These are phyloP conservation scores for Labroides dimidiatus DNA, from an alignment of 2,797 vertebrate species.

Conservation along the genomic window DNA sequence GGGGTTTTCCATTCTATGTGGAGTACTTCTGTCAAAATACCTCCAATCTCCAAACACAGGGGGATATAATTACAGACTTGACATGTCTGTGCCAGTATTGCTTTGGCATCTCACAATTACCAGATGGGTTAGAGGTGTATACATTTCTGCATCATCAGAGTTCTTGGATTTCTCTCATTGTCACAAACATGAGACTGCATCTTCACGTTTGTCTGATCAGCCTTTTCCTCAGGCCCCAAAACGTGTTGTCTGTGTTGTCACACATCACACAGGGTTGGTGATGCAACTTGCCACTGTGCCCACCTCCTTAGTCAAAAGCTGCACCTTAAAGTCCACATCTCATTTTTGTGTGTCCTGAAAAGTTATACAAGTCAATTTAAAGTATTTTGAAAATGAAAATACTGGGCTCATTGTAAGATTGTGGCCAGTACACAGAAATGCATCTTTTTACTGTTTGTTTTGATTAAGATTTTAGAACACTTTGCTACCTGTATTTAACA, in stretches of 20 bases:
- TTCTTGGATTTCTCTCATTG: constrained; percentile 77
- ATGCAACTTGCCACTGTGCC: not conserved
- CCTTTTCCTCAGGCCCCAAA: constrained; percentile 47
- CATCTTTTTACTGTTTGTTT: not conserved
- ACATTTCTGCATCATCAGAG: constrained; percentile 24
- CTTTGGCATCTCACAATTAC: constrained; percentile 59
- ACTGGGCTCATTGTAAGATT: too few species aligned
- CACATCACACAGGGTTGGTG: constrained; percentile 12
- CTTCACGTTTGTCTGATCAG: constrained; percentile 10
- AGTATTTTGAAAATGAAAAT: not conserved
- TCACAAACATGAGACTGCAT: constrained; percentile 59
- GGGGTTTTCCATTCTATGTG: not conserved
- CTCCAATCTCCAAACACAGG: constrained; percentile 25
- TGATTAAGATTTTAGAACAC: not conserved
- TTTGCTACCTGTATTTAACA: not conserved
- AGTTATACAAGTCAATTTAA: too few species aligned
- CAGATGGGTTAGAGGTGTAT: constrained; percentile 20
- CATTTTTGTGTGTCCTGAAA: not conserved
- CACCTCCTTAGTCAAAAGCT: not conserved
- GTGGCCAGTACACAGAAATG: too few species aligned
- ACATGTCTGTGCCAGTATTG: constrained; percentile 21
- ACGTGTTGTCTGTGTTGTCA: constrained; percentile 32
- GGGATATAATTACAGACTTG: constrained; percentile 6
- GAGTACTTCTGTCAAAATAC: not conserved
- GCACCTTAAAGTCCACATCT: not conserved